Percentiles rank a stretch among this genome's conserved stretches.
Evolutionary conservation across 2,797 vertebrate species (phyloP).

Genomic region (Benthosema pterotum): DNA sequence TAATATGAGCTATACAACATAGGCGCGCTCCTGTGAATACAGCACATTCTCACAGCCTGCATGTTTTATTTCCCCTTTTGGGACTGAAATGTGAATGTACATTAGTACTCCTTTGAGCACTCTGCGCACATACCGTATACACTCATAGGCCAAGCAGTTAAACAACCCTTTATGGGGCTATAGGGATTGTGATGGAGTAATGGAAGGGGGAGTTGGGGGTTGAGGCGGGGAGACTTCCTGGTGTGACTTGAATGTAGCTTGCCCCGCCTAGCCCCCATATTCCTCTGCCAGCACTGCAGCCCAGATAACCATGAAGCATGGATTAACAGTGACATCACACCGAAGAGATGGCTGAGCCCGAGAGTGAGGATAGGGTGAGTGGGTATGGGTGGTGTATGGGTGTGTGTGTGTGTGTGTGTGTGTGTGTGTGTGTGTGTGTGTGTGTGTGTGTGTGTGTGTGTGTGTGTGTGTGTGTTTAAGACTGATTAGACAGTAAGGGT

Average conservation of each 20-base stretch:
- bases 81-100: conserved; percentile 37
- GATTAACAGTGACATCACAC: conserved; percentile 87
- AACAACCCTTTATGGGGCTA: conserved; percentile 33
- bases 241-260: conserved; percentile 51
- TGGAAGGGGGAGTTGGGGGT: conserved; percentile 47
- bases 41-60: conserved; percentile 17
- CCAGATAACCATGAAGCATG: conserved; percentile 78
- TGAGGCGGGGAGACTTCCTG: conserved; percentile 55
- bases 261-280: conserved; percentile 45
- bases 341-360: conserved; percentile 74
- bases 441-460: conserved; percentile 45
- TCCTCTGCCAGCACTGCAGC: conserved; percentile 72
- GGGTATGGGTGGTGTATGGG: conserved; percentile 9
- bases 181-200: conserved; percentile 29
- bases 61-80: conserved; percentile 61
- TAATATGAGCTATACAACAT: conserved; percentile 33
- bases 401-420: conserved; percentile 62
- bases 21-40: conserved; percentile 41
- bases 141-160: conserved; percentile 14
- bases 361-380: conserved; percentile 71
- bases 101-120: conserved; percentile 41
- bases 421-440: conserved; percentile 44
- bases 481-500: conserved; percentile 85
- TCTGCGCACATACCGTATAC: conserved; percentile 42
- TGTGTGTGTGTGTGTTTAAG: conserved; percentile 78